phyloP scores from a whole-genome alignment of 2,113 vertebrate genomes.

The Ammospiza nelsoni region DNA sequence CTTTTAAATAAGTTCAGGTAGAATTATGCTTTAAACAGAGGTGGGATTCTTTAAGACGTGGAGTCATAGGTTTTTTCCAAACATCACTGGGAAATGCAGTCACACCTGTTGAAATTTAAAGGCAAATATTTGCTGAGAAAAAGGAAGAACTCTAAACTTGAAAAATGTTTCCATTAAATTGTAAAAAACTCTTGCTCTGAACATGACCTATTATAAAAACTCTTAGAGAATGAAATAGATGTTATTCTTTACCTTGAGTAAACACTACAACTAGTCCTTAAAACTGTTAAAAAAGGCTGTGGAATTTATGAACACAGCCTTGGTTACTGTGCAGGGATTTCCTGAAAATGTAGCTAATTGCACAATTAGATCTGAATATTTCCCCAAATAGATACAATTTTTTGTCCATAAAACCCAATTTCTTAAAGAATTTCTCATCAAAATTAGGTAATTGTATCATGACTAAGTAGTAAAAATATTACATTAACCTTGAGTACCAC shows the following conservation, averaged over 20 bases:
- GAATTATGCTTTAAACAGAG: neutral
- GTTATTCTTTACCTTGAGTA: neutral
- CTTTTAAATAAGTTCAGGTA: neutral
- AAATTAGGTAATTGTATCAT: neutral
- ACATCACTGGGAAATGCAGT: neutral
- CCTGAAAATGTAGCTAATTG: neutral
- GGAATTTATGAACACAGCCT: neutral
- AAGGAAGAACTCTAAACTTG: neutral
- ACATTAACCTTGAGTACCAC: neutral
- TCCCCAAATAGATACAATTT: neutral
- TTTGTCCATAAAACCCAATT: neutral
- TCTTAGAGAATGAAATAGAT: neutral
- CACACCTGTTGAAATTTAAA: neutral
- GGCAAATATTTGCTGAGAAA: neutral
- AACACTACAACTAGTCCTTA: neutral
- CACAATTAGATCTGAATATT: neutral
- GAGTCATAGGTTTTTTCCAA: neutral
- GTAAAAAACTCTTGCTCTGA: neutral
- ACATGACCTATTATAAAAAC: neutral
- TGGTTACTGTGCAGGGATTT: neutral
- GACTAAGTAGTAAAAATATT: neutral
- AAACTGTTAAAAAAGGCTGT: neutral
- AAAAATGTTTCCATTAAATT: neutral
- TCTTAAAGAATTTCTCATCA: neutral
- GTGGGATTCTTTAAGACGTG: neutral